Evolutionary conservation across 2,797 vertebrate genomes (phyloP).

Genomic region (Pteronotus mesoamericanus): DNA sequence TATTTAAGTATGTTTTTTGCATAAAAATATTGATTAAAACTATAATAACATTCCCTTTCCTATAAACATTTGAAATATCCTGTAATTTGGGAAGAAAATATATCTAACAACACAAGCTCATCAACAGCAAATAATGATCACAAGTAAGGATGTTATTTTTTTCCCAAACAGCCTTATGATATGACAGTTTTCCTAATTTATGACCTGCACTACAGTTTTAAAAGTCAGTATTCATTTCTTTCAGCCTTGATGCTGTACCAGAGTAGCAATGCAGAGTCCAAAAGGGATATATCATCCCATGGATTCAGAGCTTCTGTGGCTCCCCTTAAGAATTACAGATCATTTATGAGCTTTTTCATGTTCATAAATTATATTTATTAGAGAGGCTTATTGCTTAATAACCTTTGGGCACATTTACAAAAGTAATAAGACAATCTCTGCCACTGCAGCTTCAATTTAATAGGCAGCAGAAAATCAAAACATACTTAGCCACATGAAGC

Average conservation of each 20-base stretch:
- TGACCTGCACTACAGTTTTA: neutral
- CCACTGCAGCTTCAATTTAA: slow-evolving; percentile 39
- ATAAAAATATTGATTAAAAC: slow-evolving; percentile 12
- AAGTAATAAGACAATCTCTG: slow-evolving; percentile 42
- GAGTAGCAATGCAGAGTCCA: neutral
- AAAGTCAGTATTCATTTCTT: slow-evolving; percentile 36
- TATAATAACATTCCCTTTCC: neutral
- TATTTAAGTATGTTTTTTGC: neutral
- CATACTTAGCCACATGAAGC: neutral
- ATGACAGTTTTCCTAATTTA: slow-evolving; percentile 39
- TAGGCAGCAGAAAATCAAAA: slow-evolving; percentile 51
- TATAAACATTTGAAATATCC: slow-evolving; percentile 8
- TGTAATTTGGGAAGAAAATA: neutral
- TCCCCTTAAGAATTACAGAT: slow-evolving; percentile 56
- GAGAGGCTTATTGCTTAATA: slow-evolving; percentile 52
- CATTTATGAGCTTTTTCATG: slow-evolving; percentile 40
- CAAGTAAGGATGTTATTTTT: neutral
- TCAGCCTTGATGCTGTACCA: neutral
- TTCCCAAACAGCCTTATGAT: neutral
- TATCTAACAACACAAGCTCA: neutral
- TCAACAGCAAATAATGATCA: slow-evolving; percentile 17
- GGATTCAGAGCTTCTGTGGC: neutral
- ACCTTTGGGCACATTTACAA: slow-evolving; percentile 49
- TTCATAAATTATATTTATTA: slow-evolving; percentile 62
- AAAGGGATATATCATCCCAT: neutral